phyloP scores from a whole-genome alignment of 2,888 invertebrate species.

The Campaea margaritaria region DNA sequence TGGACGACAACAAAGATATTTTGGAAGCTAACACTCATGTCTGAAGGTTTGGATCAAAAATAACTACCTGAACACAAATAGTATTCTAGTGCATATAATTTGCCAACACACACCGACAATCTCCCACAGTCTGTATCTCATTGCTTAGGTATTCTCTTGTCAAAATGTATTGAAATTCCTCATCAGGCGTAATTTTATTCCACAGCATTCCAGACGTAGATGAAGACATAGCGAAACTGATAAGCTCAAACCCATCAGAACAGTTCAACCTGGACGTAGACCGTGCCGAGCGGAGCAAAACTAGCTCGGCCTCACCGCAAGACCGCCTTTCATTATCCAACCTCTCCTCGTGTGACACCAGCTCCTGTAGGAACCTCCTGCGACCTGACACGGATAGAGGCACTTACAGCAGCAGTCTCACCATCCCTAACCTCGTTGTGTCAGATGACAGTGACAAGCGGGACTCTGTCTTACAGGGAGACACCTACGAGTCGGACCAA shows the following conservation, averaged over 20 bases:
- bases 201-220: constrained; percentile 84
- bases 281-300: constrained; percentile 61
- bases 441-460: constrained; percentile 79
- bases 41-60: too few species aligned
- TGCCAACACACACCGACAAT: too few species aligned
- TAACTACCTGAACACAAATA: too few species aligned
- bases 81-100: too few species aligned
- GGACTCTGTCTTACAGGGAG: constrained; percentile 78
- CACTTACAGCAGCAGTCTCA: constrained; percentile 76
- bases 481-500: constrained; percentile 86
- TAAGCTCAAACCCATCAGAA: constrained; percentile 70
- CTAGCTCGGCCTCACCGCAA: constrained; percentile 67
- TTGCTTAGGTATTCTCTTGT: too few species aligned
- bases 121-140: too few species aligned
- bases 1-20: too few species aligned
- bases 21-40: too few species aligned
- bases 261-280: constrained; percentile 67
- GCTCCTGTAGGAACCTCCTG: constrained; percentile 78
- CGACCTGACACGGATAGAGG: constrained; percentile 65
- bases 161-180: background rate
- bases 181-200: constrained; percentile 24
- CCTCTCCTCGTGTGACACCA: constrained; percentile 78
- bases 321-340: constrained; percentile 75
- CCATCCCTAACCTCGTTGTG: constrained; percentile 80
- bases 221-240: constrained; percentile 82